Conservation (phyloP, 2,797 vertebrate genomes). For the Lophotriccus pileatus region DNA sequence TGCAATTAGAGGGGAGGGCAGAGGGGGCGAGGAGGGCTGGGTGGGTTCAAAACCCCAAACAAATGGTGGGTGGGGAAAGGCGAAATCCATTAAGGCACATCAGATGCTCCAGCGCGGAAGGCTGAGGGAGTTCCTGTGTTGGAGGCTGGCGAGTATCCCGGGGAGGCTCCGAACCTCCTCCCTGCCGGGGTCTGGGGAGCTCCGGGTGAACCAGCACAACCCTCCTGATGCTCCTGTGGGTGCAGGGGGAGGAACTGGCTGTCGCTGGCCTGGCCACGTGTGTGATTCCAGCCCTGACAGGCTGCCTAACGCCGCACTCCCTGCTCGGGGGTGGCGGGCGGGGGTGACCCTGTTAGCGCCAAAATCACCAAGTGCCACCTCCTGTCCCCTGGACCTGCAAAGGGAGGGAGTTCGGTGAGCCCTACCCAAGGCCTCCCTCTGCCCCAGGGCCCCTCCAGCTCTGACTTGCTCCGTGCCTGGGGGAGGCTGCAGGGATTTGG, state of each 20-base stretch:
- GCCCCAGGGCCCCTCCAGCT: not conserved
- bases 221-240: not conserved
- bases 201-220: not conserved
- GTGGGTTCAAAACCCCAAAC: not conserved
- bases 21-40: rapidly evolving
- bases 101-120: not conserved
- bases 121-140: rapidly evolving
- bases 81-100: not conserved
- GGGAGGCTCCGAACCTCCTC: not conserved
- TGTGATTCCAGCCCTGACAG: rapidly evolving
- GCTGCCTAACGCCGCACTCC: rapidly evolving
- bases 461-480: rapidly evolving
- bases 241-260: not conserved
- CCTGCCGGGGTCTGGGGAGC: not conserved
- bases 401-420: no score
- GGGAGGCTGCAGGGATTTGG: not conserved
- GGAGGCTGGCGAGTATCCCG: not conserved
- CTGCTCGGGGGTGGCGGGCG: not conserved
- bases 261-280: not conserved
- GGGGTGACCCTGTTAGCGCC: no score
- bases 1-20: rapidly evolving
- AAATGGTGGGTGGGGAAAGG: not conserved
- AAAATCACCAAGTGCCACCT: not conserved
- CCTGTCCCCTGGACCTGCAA: not conserved
- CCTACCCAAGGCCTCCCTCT: not conserved